Conservation (phyloP, 23 tunicate genomes). For the Corella eumyota region DNA sequence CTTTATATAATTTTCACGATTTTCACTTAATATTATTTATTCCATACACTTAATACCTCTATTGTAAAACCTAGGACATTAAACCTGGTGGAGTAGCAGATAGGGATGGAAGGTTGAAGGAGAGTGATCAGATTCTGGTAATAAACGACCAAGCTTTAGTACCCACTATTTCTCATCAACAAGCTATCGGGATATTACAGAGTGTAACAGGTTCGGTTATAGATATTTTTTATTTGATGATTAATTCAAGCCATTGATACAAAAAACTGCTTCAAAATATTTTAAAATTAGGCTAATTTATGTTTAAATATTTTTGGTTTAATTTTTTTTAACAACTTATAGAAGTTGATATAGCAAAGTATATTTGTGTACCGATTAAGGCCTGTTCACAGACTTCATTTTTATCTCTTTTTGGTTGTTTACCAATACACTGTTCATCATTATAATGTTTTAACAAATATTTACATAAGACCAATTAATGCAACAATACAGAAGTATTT, state of each 20-base stretch:
- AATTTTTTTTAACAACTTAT: neutral
- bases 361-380: too few species aligned
- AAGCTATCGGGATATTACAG: conserved; percentile 76
- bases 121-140: conserved; percentile 86
- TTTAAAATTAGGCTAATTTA: neutral
- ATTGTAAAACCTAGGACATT: too few species aligned
- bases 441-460: neutral
- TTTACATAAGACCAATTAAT: neutral
- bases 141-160: conserved; percentile 75
- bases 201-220: conserved; percentile 27
- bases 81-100: conserved; percentile 86
- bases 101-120: conserved; percentile 79
- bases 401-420: neutral
- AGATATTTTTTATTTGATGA: too few species aligned
- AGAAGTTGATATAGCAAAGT: neutral
- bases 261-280: neutral
- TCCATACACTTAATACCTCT: too few species aligned
- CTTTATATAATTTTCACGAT: too few species aligned
- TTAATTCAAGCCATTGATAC: too few species aligned
- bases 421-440: neutral
- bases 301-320: neutral
- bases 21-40: too few species aligned
- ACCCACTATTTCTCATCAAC: conserved; percentile 74
- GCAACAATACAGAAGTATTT: too few species aligned
- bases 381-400: too few species aligned